phyloP scores from a whole-genome alignment of 2,797 vertebrate genomes.

The Poecilia velifera region DNA sequence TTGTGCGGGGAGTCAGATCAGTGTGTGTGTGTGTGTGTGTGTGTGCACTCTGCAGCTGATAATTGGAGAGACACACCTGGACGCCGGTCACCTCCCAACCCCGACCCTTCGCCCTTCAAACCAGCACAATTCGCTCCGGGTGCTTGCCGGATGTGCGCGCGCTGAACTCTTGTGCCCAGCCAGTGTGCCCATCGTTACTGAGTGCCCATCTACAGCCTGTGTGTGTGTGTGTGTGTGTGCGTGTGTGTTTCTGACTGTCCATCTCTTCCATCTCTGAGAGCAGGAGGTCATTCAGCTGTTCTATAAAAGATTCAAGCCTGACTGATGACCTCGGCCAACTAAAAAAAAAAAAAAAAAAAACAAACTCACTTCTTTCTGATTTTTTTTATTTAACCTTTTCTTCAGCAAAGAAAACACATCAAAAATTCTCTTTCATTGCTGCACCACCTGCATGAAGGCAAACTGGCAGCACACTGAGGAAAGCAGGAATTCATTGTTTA shows the following conservation, averaged over 20 bases:
- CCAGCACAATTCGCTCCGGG: constrained; percentile 49
- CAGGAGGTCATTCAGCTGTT: constrained; percentile 56
- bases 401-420: constrained; percentile 59
- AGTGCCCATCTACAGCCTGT: constrained; percentile 34
- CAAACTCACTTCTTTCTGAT: constrained; percentile 24
- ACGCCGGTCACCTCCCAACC: constrained; percentile 74
- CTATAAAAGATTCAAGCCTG: constrained; percentile 70
- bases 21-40: neutral
- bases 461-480: neutral
- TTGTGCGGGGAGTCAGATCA: constrained; percentile 54
- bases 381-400: constrained; percentile 60
- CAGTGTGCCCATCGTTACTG: constrained; percentile 10
- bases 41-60: constrained; percentile 52
- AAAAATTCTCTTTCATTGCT: constrained; percentile 50
- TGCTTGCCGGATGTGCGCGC: constrained; percentile 35
- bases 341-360: constrained; percentile 46
- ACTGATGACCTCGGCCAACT: constrained; percentile 56
- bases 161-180: constrained; percentile 35
- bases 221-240: constrained; percentile 23
- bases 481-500: neutral
- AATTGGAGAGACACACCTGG: constrained; percentile 77
- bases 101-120: constrained; percentile 67
- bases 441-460: constrained; percentile 12
- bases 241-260: constrained; percentile 10
- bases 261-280: constrained; percentile 35